Evolutionary conservation across 2,888 invertebrate species (phyloP).

Genomic region (Diaprepes abbreviatus): DNA sequence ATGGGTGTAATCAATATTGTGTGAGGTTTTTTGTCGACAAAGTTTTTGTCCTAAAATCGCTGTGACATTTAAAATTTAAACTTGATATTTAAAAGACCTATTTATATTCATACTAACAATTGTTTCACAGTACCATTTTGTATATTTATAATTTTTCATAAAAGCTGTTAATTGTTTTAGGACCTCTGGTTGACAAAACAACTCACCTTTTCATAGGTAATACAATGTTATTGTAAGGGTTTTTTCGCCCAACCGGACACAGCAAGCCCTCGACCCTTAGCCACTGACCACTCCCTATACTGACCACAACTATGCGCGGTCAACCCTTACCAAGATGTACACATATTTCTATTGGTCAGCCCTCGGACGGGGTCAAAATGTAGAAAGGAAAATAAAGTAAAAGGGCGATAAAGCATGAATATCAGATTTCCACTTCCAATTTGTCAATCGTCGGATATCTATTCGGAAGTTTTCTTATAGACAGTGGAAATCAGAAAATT

Average conservation of each 20-base stretch:
- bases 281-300: constrained; percentile 66
- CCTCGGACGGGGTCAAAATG: constrained; percentile 37
- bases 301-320: constrained; percentile 64
- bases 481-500: constrained; percentile 46
- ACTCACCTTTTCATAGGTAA: constrained; percentile 14
- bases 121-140: too few species aligned
- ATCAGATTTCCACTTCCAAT: constrained; percentile 44
- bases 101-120: too few species aligned
- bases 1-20: constrained; percentile 39
- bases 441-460: constrained; percentile 37
- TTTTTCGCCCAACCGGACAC: constrained; percentile 59
- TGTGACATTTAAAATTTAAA: neutral
- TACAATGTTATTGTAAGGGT: constrained; percentile 39
- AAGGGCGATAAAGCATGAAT: constrained; percentile 46
- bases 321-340: constrained; percentile 47
- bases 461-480: constrained; percentile 39
- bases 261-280: constrained; percentile 57
- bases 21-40: constrained; percentile 12
- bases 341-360: constrained; percentile 54
- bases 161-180: too few species aligned
- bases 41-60: neutral
- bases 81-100: too few species aligned
- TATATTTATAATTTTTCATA: too few species aligned
- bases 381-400: constrained; percentile 45
- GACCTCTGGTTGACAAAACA: neutral